Conservation (phyloP, 1,140 invertebrate genomes). For the Asobara japonica region DNA sequence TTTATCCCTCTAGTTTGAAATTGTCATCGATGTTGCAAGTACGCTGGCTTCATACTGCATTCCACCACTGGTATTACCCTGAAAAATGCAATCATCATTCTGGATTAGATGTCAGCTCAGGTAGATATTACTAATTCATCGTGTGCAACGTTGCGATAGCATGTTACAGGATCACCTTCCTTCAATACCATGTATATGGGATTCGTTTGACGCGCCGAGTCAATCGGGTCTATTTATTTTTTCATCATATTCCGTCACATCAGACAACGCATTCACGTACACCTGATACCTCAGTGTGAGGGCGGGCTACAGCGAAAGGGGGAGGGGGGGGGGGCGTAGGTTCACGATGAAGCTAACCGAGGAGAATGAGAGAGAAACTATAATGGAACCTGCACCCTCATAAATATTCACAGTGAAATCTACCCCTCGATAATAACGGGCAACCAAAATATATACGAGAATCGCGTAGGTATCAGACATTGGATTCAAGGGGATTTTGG, state of each 20-base stretch:
- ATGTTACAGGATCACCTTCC: no score
- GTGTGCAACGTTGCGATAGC: no score
- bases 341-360: conserved; percentile 23
- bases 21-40: no score
- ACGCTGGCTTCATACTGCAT: no score
- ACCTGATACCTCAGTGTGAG: not conserved
- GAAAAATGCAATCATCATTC: no score
- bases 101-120: no score
- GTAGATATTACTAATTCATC: no score
- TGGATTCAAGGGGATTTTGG: conserved; percentile 19
- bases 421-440: conserved; percentile 65
- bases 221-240: not conserved
- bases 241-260: not conserved
- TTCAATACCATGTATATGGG: not conserved
- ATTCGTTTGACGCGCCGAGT: not conserved
- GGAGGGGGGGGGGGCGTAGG: not conserved
- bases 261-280: not conserved
- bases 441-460: conserved; percentile 55
- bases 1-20: no score
- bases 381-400: conserved; percentile 43
- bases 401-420: conserved; percentile 67
- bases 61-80: no score
- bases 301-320: conserved; percentile 13
- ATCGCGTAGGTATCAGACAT: conserved; percentile 47
- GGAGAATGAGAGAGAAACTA: conserved; percentile 20